Evolutionary conservation across 2,797 vertebrate species (phyloP), one percentile per base, ranked within the genome.

Genomic region (Myioborus miniatus): DNA sequence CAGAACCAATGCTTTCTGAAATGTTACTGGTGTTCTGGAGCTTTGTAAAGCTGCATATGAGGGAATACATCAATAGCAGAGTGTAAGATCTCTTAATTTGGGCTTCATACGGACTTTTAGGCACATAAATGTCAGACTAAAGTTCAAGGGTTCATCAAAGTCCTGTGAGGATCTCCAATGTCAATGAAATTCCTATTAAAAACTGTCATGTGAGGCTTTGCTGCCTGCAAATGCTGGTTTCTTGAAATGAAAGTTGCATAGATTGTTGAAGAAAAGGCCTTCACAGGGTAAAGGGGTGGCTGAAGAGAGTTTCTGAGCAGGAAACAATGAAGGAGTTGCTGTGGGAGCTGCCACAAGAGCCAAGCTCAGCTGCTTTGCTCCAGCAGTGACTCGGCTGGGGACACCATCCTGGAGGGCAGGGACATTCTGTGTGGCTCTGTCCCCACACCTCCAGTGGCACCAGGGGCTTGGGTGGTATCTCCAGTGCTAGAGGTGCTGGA

Each of bases 51-150:
- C 83, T 83, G 47, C 26, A 6, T 83, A 64, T 34, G 27, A 55
- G 78, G 70, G 81, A 75, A 93, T 81, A 49, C 92, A 93, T 94
- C 96, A 74, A 91, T 83, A 94, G 39, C 43, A 44, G 59, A 46
- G 19, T 59, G 21, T 36, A 74, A 77, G 65, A 93, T 95, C 74
- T 95, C 87, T 96, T 95, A 83, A 93, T 97, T 95, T 94, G 53
- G 59, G 83, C 83, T 93, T 97, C 94, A 89, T 87, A 87, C 43
- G 37, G 83, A 87, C 81, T 95, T 96, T 97, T 95, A 72, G 83
- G n/a, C 29, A 71, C 69, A 70, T 90, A 94, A 96, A 97, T 95
- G 89, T 95, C 87, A 94, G 82, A 83, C 63, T 90, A 77, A 96
- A 94, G 92, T 96, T 96, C 84, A 86, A 84, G 65, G 83, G 91